Base-by-base conservation (phyloP, 2,888 invertebrate genomes). In the Alloscopus bannaensis region DNA sequence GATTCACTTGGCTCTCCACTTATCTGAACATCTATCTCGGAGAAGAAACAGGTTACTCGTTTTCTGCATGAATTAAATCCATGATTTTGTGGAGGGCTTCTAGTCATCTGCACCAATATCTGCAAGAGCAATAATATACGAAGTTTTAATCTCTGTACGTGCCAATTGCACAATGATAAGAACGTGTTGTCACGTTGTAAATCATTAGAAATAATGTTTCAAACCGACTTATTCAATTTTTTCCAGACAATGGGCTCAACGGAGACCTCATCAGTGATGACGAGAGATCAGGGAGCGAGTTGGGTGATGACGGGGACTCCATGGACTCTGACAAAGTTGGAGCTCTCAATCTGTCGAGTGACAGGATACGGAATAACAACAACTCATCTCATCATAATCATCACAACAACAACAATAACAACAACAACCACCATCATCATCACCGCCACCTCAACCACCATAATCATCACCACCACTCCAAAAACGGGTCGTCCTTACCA, bases 231-330 rank as follows among this genome's bases (percentile, higher is more conserved):
- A 65, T 65, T 20, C n/a, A n/a, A n/a, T 45, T 11, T 52, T 59
- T 50, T 64, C 18, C 89, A 92, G 92, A 91, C 89, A 90, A 90
- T 81, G 91, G 91, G 82, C 90, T 90, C 78, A 91, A 91, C 85
- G 91, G 91, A 76, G 88, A 88, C 64, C 92, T 92, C 84, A 89
- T 91, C 83, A 92, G 91, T 86, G 91, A 91, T 60, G 92, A 92
- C 86, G 92, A 92, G 77, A 89, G 91, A 83, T 92, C 92, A 87
- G 89, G 89, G 82, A 92, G 92, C 87, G 91, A 91, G 83, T 90
- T 90, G 80, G 90, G 89, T 65, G 88, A 89, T 81, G 91, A 90
- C 88, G 89, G 88, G 24, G 91, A 92, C 87, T 92, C 92, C 76
- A 90, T 92, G 89, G 92, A 92, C 86, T 92, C 92, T 40, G 92